Conservation (phyloP, 1,140 invertebrate species). For the Chymomyza costata region DNA sequence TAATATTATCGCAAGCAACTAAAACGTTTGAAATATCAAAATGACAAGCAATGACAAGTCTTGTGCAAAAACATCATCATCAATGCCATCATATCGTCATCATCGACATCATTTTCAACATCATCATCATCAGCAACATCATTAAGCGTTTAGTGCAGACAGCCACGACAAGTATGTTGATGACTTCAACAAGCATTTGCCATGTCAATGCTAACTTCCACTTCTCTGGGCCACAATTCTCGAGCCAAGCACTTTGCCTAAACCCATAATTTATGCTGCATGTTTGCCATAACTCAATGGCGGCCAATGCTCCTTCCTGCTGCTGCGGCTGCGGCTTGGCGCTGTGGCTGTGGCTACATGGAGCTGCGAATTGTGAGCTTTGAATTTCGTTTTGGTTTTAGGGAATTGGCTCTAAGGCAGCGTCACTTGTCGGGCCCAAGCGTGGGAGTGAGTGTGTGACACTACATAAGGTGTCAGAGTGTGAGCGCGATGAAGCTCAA, state of each 20-base stretch:
- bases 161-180: slow-evolving; percentile 24
- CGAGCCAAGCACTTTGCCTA: slow-evolving; percentile 28
- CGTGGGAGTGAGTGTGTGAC: not conserved
- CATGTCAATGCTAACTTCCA: slow-evolving; percentile 30
- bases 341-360: slow-evolving; percentile 9
- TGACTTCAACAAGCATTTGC: slow-evolving; percentile 48
- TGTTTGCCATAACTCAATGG: slow-evolving; percentile 71
- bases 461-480: slow-evolving; percentile 3
- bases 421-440: too few species aligned
- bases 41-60: slow-evolving; percentile 61
- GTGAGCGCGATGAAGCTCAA: slow-evolving; percentile 48
- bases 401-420: too few species aligned
- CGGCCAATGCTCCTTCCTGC: slow-evolving; percentile 14
- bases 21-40: slow-evolving; percentile 37
- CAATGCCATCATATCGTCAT: too few species aligned
- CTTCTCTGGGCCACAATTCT: too few species aligned
- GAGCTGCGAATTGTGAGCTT: not conserved
- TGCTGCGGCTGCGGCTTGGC: slow-evolving; percentile 27
- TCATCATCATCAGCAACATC: not conserved
- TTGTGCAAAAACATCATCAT: slow-evolving; percentile 52
- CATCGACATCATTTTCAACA: too few species aligned
- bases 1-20: slow-evolving; percentile 31
- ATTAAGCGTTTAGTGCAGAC: too few species aligned
- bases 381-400: too few species aligned
- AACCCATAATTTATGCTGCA: slow-evolving; percentile 68